Conservation (phyloP, 2,113 vertebrate species). For the Climacteris rufus region DNA sequence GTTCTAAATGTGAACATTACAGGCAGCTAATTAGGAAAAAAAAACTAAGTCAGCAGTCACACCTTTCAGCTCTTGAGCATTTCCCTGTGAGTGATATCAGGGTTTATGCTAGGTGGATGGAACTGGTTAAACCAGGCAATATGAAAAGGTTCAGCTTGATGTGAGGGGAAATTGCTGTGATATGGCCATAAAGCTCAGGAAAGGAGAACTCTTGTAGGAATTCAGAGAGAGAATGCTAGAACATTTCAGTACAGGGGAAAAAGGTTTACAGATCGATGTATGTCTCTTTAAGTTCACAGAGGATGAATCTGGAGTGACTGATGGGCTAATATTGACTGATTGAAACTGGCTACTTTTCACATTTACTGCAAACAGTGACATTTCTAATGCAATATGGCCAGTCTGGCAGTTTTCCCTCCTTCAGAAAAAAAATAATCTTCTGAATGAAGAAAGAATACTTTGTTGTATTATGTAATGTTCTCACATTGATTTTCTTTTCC, state of each 20-base stretch:
- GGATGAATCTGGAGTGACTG: background rate
- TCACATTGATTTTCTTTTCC: background rate
- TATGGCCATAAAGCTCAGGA: background rate
- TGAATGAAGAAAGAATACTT: slow-evolving; percentile 19
- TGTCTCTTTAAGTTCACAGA: background rate
- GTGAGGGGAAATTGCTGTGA: background rate
- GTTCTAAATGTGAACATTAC: background rate
- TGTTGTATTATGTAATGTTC: slow-evolving; percentile 9
- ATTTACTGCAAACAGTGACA: background rate
- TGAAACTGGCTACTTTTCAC: background rate
- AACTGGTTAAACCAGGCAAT: background rate
- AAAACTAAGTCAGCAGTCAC: background rate
- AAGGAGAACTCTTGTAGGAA: background rate
- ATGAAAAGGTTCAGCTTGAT: background rate
- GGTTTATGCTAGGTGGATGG: background rate
- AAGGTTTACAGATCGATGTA: background rate
- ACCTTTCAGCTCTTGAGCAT: background rate
- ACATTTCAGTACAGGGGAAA: background rate
- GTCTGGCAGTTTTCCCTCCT: background rate
- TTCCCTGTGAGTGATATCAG: background rate
- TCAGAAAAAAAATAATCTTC: background rate
- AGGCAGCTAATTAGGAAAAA: background rate
- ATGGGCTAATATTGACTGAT: background rate
- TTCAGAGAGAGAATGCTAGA: background rate
- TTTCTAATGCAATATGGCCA: background rate